Evolutionary conservation across 2,797 vertebrate genomes (phyloP), one percentile per base, ranked within the genome.

Genomic region (Aplochiton taeniatus): DNA sequence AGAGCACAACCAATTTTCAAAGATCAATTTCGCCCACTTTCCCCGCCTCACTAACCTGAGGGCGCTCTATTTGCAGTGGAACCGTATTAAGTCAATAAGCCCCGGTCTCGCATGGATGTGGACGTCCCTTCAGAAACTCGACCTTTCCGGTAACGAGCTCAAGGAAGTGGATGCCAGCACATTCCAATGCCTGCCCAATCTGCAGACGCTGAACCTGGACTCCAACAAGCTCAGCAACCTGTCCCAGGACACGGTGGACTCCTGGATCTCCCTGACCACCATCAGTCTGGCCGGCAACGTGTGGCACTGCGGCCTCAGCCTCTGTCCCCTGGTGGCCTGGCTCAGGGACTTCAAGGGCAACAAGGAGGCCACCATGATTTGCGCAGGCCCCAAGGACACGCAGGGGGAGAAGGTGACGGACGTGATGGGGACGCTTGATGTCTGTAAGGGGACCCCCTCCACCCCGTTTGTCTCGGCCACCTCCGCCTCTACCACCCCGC

Each of bases 1-100:
- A 92, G 97, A 99, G 84, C 96, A 99, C 89, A 99, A 99, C 81
- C 97, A 99, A 87, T 97, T 99, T 82, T 98, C 97, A 31, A 98
- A 98, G 90, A 94, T 99, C 79, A 98, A 98, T 69, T 95, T 98
- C 63, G 95, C 95, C 64, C 96, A 98, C 85, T 99, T 99, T 66
- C 96, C 97, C 0, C 94, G 97, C 16, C 94, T 99, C 85, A 94
- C 93, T 77, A 97, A 96, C 86, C 92, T 99, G 45, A 91, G 96
- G 65, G 95, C 96, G 0, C 95, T 99, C 54, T 99, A 97, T 61
- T 73, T 99, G 83, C 97, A 99, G 46, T 98, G 97, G 96, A 99
- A 99, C 85, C 93, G 96, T 58, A 94, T 99, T 79, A 93, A 92
- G 50, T 90, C 94, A 55, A 90, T 99, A 16, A 98, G 92, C 74